phyloP scores from a whole-genome alignment of 2,797 vertebrate genomes.

The Oryzias sinensis region DNA sequence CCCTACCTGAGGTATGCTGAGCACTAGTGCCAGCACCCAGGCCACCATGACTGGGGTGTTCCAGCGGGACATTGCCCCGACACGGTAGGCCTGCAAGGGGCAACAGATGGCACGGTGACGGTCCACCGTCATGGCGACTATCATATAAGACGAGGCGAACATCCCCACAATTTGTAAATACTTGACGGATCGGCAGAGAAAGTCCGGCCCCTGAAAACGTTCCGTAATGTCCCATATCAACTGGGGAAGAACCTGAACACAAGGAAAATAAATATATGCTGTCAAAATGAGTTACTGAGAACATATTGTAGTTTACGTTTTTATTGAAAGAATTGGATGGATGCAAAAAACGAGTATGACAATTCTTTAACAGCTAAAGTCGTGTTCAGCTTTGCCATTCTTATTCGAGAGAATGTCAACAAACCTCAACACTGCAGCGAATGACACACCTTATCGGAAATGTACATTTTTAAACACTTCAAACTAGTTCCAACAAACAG shows the following conservation, averaged over 20 bases:
- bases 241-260: slow-evolving; percentile 90
- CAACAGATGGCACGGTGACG: slow-evolving; percentile 93
- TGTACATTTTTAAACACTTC: background rate
- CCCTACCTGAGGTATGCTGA: slow-evolving; percentile 90
- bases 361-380: background rate
- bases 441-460: background rate
- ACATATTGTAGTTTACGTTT: background rate
- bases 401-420: background rate
- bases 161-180: slow-evolving; percentile 97
- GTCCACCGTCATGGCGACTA: slow-evolving; percentile 93
- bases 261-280: slow-evolving; percentile 5
- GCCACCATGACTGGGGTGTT: slow-evolving; percentile 83
- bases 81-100: slow-evolving; percentile 88
- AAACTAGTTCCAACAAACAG: background rate
- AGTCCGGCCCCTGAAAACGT: slow-evolving; percentile 88
- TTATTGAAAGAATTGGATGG: background rate
- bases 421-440: background rate
- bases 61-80: slow-evolving; percentile 82
- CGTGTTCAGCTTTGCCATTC: slow-evolving; percentile 1
- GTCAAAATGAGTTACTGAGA: background rate
- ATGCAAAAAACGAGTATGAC: slow-evolving; percentile 1
- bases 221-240: slow-evolving; percentile 94
- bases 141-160: slow-evolving; percentile 97
- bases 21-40: slow-evolving; percentile 85
- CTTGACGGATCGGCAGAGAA: slow-evolving; percentile 87